phyloP scores from a whole-genome alignment of 2,888 invertebrate species.

The Parnassius apollo region DNA sequence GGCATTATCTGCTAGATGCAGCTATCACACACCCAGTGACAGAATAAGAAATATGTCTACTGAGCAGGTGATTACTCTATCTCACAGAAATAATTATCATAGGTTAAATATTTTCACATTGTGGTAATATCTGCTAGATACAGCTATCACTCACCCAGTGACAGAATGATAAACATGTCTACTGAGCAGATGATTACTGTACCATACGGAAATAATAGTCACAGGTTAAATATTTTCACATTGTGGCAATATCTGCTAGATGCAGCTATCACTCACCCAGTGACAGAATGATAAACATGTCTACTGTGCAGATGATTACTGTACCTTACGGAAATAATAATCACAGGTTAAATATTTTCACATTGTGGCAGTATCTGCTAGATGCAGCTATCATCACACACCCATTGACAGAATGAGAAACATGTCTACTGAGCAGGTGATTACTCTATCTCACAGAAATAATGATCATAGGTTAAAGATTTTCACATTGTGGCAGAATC shows the following conservation, averaged over 20 bases:
- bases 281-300: conserved; percentile 8
- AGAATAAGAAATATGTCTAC: no score
- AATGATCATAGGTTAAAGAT: not conserved
- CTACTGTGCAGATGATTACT: not conserved
- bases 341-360: not conserved
- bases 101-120: no score
- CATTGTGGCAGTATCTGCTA: not conserved
- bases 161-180: conserved; percentile 32
- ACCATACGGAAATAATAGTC: conserved; percentile 26
- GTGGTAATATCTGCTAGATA: conserved; percentile 7
- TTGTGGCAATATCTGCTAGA: not conserved
- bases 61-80: no score
- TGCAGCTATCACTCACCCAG: conserved; percentile 20
- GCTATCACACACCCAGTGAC: conserved; percentile 5
- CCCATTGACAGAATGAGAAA: conserved; percentile 19
- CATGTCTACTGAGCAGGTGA: not conserved
- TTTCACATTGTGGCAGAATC: conserved; percentile 36
- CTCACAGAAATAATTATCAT: no score
- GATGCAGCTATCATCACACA: conserved; percentile 12
- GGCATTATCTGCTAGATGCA: not conserved
- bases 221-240: not conserved
- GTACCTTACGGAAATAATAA: conserved; percentile 32
- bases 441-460: not conserved
- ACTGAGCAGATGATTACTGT: conserved; percentile 6
- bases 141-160: not conserved